Percentiles rank a stretch among this genome's conserved stretches.
Evolutionary conservation across 2,113 vertebrate species (phyloP).

Genomic region (Zootoca vivipara): DNA sequence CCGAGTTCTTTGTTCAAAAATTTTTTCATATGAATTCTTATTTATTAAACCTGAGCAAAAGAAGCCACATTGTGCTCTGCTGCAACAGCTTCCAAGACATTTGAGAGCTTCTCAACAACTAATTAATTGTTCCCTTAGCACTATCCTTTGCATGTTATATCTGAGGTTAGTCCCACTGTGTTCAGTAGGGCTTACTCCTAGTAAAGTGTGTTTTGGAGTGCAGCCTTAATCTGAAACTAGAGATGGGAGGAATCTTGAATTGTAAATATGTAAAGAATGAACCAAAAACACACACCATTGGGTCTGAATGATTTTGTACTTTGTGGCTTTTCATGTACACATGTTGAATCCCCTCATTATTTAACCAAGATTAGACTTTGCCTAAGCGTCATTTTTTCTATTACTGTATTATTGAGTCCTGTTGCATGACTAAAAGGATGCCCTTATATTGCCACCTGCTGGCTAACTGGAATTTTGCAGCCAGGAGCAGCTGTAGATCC

Average conservation of each 20-base stretch:
- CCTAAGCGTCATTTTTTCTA: not conserved
- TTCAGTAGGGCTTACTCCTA: not conserved
- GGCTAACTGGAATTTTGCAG: not conserved
- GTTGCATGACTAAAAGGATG: not conserved
- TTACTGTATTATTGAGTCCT: not conserved
- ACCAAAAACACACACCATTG: not conserved
- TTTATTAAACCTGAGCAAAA: not conserved
- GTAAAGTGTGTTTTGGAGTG: not conserved
- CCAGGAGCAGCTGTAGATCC: not conserved
- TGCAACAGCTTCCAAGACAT: not conserved
- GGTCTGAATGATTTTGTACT: not conserved
- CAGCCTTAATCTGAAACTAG: not conserved
- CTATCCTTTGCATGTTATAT: not conserved
- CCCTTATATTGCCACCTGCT: not conserved
- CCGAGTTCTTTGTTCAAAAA: not conserved
- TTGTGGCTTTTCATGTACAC: not conserved
- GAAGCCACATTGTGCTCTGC: not conserved
- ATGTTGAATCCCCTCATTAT: not conserved
- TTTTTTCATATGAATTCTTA: not conserved
- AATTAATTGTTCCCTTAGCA: not conserved
- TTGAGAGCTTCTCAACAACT: not conserved
- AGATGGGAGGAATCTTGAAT: not conserved
- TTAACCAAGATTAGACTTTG: not conserved
- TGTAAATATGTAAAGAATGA: not conserved
- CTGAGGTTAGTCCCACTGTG: not conserved